These are phyloP conservation scores for Diarsia mendica DNA, from an alignment of 2,888 invertebrate genomes.

Conservation along the genomic window DNA sequence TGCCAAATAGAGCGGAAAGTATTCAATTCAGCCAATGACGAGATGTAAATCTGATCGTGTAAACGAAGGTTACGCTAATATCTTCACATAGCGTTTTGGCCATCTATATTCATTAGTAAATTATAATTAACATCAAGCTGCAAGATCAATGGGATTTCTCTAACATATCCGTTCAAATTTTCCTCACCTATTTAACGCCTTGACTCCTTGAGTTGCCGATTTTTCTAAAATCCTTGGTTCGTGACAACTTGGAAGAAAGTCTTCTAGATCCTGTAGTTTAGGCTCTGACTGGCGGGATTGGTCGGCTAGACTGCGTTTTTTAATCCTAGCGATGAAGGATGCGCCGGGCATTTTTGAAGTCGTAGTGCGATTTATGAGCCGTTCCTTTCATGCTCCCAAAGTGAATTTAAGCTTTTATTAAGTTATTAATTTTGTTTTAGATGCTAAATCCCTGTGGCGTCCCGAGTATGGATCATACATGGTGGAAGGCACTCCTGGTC, in stretches of 20 bases:
- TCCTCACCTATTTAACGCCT: not conserved
- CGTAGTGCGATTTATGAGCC: not conserved
- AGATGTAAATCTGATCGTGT: constrained; percentile 13
- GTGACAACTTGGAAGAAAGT: too few relatives aligned
- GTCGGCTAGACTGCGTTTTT: not conserved
- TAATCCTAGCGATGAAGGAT: not conserved
- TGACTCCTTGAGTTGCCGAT: too few relatives aligned
- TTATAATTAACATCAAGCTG: not conserved
- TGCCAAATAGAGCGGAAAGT: constrained; percentile 40
- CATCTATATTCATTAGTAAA: not conserved
- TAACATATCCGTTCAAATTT: too few relatives aligned
- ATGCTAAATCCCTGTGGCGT: constrained; percentile 97
- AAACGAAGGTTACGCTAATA: constrained; percentile 11
- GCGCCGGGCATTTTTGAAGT: not conserved
- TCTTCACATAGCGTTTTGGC: constrained; percentile 2
- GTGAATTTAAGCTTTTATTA: not conserved
- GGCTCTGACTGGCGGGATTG: not conserved
- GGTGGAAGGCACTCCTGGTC: constrained; percentile 99
- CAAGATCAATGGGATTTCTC: too few relatives aligned
- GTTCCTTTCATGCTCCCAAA: too few relatives aligned
- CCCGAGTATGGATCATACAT: constrained; percentile 99
- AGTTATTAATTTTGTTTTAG: constrained; percentile 74
- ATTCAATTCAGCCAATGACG: constrained; percentile 5
- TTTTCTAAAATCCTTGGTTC: not conserved
- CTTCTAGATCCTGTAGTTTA: not conserved